Percentiles rank a stretch among this genome's conserved stretches.
phyloP scores from a whole-genome alignment of 2,888 invertebrate genomes.

The Nomada hirtipes region DNA sequence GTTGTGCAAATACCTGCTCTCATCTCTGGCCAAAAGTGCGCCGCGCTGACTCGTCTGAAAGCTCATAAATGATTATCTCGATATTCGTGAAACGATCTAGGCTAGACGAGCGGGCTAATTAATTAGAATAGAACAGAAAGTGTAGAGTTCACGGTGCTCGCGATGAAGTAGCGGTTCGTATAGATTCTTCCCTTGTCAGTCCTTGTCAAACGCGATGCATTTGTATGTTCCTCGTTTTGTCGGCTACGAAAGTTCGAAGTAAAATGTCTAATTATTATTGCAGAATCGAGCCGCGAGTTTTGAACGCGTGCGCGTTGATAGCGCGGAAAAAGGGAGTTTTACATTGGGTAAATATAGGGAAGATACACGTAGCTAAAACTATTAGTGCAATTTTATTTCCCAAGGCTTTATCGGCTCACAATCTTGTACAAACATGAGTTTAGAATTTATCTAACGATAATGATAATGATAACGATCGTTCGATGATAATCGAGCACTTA shows the following conservation, averaged over 20 bases:
- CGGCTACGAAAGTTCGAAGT: too few relatives aligned
- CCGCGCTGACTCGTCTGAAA: slow-evolving; percentile 45
- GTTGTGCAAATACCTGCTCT: neutral
- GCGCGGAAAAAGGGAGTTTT: neutral
- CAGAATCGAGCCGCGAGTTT: neutral
- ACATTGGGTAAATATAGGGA: neutral
- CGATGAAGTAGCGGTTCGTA: slow-evolving; percentile 30
- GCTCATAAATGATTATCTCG: slow-evolving; percentile 51
- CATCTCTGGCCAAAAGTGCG: slow-evolving; percentile 30
- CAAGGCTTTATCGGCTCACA: slow-evolving; percentile 8
- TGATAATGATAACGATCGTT: neutral
- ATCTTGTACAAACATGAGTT: slow-evolving; percentile 5
- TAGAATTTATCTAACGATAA: slow-evolving; percentile 1
- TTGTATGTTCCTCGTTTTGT: neutral
- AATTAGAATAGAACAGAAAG: slow-evolving; percentile 43
- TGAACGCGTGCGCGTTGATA: neutral
- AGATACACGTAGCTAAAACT: neutral
- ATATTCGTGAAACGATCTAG: slow-evolving; percentile 58
- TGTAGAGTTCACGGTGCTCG: slow-evolving; percentile 4
- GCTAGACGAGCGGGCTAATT: slow-evolving; percentile 48
- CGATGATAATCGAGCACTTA: neutral
- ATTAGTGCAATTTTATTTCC: neutral
- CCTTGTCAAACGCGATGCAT: neutral
- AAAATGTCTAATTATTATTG: neutral
- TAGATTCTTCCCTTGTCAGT: neutral